Conservation (phyloP, 1,140 invertebrate genomes). For the Ectropis grisescens region DNA sequence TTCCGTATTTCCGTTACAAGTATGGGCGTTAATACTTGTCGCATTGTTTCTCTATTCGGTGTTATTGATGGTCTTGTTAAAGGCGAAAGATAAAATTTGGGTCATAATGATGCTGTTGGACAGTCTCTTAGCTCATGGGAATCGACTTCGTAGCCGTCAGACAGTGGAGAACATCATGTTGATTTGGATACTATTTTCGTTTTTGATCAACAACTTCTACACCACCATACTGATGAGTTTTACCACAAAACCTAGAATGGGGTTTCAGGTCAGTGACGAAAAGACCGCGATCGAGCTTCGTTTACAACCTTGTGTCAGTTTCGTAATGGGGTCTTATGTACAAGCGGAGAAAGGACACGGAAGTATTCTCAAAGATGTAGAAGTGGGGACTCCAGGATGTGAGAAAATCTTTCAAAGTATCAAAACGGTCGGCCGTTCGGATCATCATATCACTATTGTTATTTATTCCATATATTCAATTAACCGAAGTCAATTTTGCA, state of each 20-base stretch:
- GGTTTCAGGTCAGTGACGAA: slow-evolving; percentile 20
- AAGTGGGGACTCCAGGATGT: too few species aligned
- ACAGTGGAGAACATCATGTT: slow-evolving; percentile 5
- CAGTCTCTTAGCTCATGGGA: slow-evolving; percentile 3
- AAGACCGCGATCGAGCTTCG: slow-evolving; percentile 17
- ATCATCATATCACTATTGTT: slow-evolving; percentile 17
- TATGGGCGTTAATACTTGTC: slow-evolving; percentile 30
- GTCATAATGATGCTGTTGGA: slow-evolving; percentile 14
- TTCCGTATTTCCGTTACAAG: slow-evolving; percentile 24
- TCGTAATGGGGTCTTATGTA: too few species aligned
- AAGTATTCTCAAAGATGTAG: too few species aligned
- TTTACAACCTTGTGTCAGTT: too few species aligned
- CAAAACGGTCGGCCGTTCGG: slow-evolving; percentile 13
- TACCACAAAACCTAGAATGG: slow-evolving; percentile 18
- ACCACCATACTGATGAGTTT: slow-evolving; percentile 30
- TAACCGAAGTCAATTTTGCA: slow-evolving; percentile 22
- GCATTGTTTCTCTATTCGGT: slow-evolving; percentile 18
- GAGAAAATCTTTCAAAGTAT: too few species aligned
- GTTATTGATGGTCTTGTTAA: slow-evolving; percentile 17
- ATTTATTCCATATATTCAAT: slow-evolving; percentile 19
- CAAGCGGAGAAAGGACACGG: too few species aligned
- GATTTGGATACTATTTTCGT: slow-evolving; percentile 37
- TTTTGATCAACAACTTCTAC: slow-evolving; percentile 31
- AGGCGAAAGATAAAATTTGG: slow-evolving; percentile 17
- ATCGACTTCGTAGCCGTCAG: background rate